These are phyloP conservation scores for Epirrhoe alternata DNA, from an alignment of 2,888 invertebrate species.

Conservation along the genomic window DNA sequence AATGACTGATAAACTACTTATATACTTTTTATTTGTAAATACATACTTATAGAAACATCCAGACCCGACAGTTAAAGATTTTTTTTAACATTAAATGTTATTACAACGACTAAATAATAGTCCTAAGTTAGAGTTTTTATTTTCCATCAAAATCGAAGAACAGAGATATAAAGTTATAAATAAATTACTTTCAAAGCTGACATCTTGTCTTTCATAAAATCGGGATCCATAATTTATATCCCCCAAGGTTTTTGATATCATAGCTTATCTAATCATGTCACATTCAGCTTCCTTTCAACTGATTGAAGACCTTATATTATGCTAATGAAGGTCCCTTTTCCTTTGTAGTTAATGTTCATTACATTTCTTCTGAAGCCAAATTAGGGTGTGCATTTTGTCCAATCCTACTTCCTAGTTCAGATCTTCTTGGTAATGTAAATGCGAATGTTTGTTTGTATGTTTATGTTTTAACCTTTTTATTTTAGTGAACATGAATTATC, in stretches of 20 bases:
- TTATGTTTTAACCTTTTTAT: background rate
- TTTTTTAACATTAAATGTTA: too few species aligned
- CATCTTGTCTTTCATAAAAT: conserved; percentile 28
- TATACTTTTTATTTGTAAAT: too few species aligned
- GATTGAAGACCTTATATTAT: conserved; percentile 42
- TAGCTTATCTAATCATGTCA: conserved; percentile 48
- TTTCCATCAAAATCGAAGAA: too few species aligned
- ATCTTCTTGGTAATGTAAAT: background rate
- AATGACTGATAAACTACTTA: too few species aligned
- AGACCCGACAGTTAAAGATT: too few species aligned
- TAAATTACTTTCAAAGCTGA: conserved; percentile 5
- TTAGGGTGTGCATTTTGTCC: conserved; percentile 28
- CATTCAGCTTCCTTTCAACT: conserved; percentile 42
- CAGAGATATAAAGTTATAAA: background rate
- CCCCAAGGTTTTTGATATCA: conserved; percentile 38
- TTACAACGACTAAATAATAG: too few species aligned
- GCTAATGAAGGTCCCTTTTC: conserved; percentile 42
- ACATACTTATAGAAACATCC: too few species aligned
- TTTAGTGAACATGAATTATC: too few species aligned
- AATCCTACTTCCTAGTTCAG: background rate
- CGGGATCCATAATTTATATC: conserved; percentile 30
- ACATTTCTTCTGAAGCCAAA: conserved; percentile 43
- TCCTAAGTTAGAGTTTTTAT: too few species aligned
- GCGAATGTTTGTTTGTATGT: background rate
- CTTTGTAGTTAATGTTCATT: conserved; percentile 45